Conservation (phyloP, 2,797 vertebrate genomes). For the Leptatherina wallacei region DNA sequence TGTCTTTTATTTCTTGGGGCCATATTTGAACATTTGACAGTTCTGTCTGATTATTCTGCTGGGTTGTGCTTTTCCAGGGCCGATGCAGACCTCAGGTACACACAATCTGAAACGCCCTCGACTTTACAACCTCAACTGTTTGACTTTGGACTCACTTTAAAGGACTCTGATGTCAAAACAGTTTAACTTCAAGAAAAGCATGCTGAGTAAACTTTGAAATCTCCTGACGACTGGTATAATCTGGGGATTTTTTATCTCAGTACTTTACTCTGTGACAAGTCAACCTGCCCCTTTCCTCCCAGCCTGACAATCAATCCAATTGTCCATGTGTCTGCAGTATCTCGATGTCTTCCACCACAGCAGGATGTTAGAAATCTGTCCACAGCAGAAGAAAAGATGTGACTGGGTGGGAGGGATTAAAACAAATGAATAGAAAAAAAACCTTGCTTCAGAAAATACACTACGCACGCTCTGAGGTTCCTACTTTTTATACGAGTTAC, state of each 20-base stretch:
- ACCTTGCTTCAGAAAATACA: slow-evolving; percentile 68
- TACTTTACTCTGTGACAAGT: slow-evolving; percentile 57
- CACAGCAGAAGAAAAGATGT: slow-evolving; percentile 30
- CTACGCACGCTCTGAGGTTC: slow-evolving; percentile 73
- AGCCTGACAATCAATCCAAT: slow-evolving; percentile 73
- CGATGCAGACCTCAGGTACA: slow-evolving; percentile 77
- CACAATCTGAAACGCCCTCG: slow-evolving; percentile 68
- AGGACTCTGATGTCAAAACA: slow-evolving; percentile 29
- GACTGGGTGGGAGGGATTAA: slow-evolving; percentile 37
- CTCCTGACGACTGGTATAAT: slow-evolving; percentile 43
- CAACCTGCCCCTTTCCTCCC: slow-evolving; percentile 51
- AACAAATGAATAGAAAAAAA: slow-evolving; percentile 10
- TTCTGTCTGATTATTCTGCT: slow-evolving; percentile 58
- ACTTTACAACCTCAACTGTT: slow-evolving; percentile 63
- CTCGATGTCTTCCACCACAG: slow-evolving; percentile 62
- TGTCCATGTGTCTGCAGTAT: slow-evolving; percentile 55
- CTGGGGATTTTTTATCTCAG: slow-evolving; percentile 55
- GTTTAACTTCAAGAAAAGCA: slow-evolving; percentile 39
- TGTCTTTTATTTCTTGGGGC: slow-evolving; percentile 59
- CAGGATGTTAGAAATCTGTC: slow-evolving; percentile 50
- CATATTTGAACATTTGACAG: slow-evolving; percentile 76
- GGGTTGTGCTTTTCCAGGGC: slow-evolving; percentile 68
- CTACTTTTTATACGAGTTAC: slow-evolving; percentile 80
- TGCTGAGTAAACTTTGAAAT: slow-evolving; percentile 34
- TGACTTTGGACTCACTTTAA: slow-evolving; percentile 33